Conservation (phyloP, 2,888 invertebrate genomes). For the Monochamus alternatus region DNA sequence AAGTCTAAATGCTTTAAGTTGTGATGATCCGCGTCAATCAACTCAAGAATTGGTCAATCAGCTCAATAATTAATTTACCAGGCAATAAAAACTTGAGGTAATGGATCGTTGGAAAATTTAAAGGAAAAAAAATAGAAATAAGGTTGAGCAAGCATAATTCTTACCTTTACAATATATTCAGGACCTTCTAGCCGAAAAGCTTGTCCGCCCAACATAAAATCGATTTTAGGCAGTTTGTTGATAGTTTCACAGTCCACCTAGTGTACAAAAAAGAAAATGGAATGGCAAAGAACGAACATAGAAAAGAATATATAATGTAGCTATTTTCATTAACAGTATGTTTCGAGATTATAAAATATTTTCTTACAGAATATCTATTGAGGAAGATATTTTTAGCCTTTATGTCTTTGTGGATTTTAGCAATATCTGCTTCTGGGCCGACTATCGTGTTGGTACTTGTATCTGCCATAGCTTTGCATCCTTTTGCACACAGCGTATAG, state of each 20-base stretch:
- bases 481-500: conserved; percentile 62
- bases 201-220: conserved; percentile 75
- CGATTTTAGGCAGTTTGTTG: conserved; percentile 75
- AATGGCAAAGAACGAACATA: neutral
- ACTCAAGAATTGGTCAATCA: too few relatives aligned
- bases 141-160: too few relatives aligned
- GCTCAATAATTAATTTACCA: too few relatives aligned
- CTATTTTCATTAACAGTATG: too few relatives aligned
- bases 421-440: conserved; percentile 68
- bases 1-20: too few relatives aligned
- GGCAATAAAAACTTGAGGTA: too few relatives aligned
- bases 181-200: conserved; percentile 75
- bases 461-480: conserved; percentile 69
- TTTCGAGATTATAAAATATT: neutral
- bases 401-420: conserved; percentile 67
- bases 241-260: conserved; percentile 77
- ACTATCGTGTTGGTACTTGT: conserved; percentile 69
- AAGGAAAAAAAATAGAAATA: too few relatives aligned
- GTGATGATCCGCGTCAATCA: too few relatives aligned
- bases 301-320: too few relatives aligned
- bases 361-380: conserved; percentile 15
- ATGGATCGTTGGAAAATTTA: too few relatives aligned
- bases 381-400: conserved; percentile 59
- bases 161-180: conserved; percentile 75
- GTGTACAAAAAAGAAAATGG: conserved; percentile 46